phyloP scores from a whole-genome alignment of 1,140 invertebrate species.

The Probaryconus sp. region DNA sequence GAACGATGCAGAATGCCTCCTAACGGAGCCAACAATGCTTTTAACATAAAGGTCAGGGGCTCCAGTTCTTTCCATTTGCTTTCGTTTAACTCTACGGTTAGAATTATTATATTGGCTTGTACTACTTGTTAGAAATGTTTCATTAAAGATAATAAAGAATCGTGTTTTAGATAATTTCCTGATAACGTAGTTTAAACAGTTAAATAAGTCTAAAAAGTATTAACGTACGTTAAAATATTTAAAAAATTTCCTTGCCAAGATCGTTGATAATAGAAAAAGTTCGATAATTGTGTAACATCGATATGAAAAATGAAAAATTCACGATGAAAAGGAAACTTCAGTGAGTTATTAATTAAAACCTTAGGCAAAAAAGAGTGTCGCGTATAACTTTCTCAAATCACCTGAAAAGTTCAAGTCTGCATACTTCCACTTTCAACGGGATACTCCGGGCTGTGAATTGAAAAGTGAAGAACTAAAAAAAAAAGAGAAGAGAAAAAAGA shows the following conservation, averaged over 20 bases:
- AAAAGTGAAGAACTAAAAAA: constrained; percentile 28
- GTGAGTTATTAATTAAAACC: constrained; percentile 41
- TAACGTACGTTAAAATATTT: constrained; percentile 4
- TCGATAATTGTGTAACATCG: constrained; percentile 17
- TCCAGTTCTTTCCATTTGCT: background rate
- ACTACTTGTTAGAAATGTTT: too few relatives aligned
- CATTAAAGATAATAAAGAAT: too few relatives aligned
- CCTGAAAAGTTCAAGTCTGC: constrained; percentile 40
- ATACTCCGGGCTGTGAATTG: constrained; percentile 5
- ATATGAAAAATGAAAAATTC: constrained; percentile 31
- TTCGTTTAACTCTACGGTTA: constrained; percentile 13
- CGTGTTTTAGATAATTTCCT: too few relatives aligned
- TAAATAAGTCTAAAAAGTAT: too few relatives aligned
- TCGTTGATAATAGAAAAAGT: too few relatives aligned
- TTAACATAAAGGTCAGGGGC: background rate
- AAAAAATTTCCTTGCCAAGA: too few relatives aligned
- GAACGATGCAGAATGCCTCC: constrained; percentile 5
- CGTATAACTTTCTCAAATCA: constrained; percentile 33
- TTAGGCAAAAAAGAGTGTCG: constrained; percentile 31
- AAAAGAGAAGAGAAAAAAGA: constrained; percentile 1
- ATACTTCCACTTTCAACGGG: constrained; percentile 41
- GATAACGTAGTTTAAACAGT: too few relatives aligned
- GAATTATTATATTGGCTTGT: too few relatives aligned
- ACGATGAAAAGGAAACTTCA: constrained; percentile 2
- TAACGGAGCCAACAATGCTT: too few relatives aligned